Evolutionary conservation across 1,140 invertebrate genomes (phyloP), one percentile per base, ranked within the genome.

Genomic region (Drosophila micromelanica): DNA sequence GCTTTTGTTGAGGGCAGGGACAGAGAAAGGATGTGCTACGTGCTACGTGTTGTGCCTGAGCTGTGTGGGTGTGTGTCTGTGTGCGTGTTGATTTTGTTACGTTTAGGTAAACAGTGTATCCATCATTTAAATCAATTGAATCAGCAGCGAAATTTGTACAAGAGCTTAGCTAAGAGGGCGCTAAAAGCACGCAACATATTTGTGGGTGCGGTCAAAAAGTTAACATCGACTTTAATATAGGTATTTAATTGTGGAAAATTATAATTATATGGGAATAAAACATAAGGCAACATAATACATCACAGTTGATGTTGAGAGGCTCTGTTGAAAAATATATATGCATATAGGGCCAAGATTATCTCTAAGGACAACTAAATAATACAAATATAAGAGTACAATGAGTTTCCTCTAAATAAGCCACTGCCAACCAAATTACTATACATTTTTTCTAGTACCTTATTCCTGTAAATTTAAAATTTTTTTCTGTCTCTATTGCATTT

Each of bases 41-140:
- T 46, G 43, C 27, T 32, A 37, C 42, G 15, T 46, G 42, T 60
- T 12, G 11, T 46, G 57, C 12, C 57, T 13, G 6, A 13, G 7
- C 40, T 64, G 51, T 15, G 46, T 46, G 8, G 17, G 9, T 12
- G 6, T 17, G 13, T 32, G 11, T 32, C 7, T n/a, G n/a, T 40
- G 23, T 27, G 38, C 11, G 2, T 13, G 20, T 15, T 48, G 42
- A 15, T 68, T 59, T 40, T 60, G 45, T 5, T 37, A 7, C 37
- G 11, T 48, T 35, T 37, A 30, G 37, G 5, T 42, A 55, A 15
- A 15, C 37, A 43, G 9, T 76, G 55, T 64, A 61, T 48, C 48
- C 69, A 72, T 38, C 71, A 61, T 57, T 54, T 59, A 60, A 63
- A 85, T 64, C 63, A 59, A 84, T 82, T 84, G 48, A 76, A 84